These are phyloP conservation scores for Ptychochromis oligacanthus DNA, from an alignment of 2,113 vertebrate genomes.

Conservation along the genomic window DNA sequence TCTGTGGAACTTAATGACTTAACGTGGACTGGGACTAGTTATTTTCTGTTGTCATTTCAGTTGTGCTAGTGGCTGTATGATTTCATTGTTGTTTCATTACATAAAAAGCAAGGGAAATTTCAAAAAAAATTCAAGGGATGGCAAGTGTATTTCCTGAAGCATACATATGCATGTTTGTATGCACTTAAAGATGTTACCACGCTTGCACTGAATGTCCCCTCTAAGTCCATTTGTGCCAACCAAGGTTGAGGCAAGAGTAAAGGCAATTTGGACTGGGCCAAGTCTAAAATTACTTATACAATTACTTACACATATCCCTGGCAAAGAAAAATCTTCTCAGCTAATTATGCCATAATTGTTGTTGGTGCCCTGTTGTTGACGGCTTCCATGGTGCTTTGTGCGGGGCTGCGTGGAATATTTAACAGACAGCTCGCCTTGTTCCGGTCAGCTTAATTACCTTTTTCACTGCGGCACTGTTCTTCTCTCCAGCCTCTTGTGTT, in stretches of 20 bases:
- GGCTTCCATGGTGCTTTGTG: slow-evolving; percentile 56
- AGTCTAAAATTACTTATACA: slow-evolving; percentile 62
- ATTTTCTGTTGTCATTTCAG: neutral
- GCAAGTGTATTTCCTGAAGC: neutral
- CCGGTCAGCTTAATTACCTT: slow-evolving; percentile 79
- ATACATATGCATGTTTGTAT: neutral
- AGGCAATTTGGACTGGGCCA: slow-evolving; percentile 39
- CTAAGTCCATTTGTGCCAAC: neutral
- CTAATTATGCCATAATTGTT: slow-evolving; percentile 79
- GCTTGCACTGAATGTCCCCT: neutral
- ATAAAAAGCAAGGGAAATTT: slow-evolving; percentile 1
- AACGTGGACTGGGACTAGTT: neutral
- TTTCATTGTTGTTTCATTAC: neutral
- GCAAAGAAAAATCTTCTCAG: slow-evolving; percentile 58
- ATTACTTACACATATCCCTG: slow-evolving; percentile 67
- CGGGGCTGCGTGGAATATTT: slow-evolving; percentile 73
- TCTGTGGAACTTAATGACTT: neutral
- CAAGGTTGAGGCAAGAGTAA: neutral
- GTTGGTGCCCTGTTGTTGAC: slow-evolving; percentile 68
- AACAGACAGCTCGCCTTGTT: slow-evolving; percentile 64
- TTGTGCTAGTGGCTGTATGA: neutral
- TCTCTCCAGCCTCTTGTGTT: slow-evolving; percentile 44
- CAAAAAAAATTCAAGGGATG: neutral
- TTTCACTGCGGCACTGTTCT: slow-evolving; percentile 52
- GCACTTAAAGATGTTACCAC: neutral